These are phyloP conservation scores for Lydus trimaculatus DNA, from an alignment of 2,888 invertebrate species.

Conservation along the genomic window DNA sequence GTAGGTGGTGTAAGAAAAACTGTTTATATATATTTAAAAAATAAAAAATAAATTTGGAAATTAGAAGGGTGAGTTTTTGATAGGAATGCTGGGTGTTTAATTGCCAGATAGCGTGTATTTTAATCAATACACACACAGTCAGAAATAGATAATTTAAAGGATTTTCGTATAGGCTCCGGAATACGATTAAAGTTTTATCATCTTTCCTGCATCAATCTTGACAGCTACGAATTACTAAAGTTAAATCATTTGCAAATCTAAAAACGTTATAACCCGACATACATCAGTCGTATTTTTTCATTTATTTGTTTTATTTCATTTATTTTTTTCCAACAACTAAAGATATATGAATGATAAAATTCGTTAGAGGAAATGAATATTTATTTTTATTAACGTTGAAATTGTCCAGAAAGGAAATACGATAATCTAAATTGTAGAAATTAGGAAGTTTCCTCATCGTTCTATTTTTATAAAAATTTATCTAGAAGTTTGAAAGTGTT, in stretches of 20 bases:
- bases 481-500: background rate
- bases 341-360: too few relatives aligned
- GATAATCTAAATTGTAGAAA: background rate
- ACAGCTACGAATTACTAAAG: constrained; percentile 23
- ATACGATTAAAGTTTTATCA: constrained; percentile 22
- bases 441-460: background rate
- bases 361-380: background rate
- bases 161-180: constrained; percentile 13
- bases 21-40: background rate
- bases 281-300: background rate
- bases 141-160: constrained; percentile 25
- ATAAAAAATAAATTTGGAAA: background rate
- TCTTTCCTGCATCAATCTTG: constrained; percentile 23
- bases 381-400: background rate
- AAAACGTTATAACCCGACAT: constrained; percentile 13
- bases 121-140: constrained; percentile 23
- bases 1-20: background rate
- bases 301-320: constrained; percentile 3
- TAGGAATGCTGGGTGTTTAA: constrained; percentile 17
- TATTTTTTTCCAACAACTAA: too few relatives aligned
- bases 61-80: background rate
- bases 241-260: constrained; percentile 12
- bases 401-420: background rate
- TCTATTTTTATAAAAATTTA: background rate
- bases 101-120: constrained; percentile 29